phyloP scores from a whole-genome alignment of 1,140 invertebrate genomes.

The Zaprionus capensis region DNA sequence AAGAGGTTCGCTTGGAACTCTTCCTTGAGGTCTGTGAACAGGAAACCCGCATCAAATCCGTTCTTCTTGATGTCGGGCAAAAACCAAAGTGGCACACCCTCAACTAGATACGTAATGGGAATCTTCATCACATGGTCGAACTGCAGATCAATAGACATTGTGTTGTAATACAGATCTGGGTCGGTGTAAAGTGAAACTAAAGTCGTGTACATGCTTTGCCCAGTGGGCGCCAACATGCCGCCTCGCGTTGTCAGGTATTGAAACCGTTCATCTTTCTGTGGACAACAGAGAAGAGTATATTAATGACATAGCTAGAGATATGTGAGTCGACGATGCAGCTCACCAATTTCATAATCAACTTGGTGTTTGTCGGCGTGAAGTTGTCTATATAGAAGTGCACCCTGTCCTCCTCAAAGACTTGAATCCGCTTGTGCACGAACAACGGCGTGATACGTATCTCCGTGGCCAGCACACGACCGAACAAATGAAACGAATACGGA shows the following conservation, averaged over 20 bases:
- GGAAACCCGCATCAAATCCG: slow-evolving; percentile 57
- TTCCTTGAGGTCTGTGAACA: slow-evolving; percentile 59
- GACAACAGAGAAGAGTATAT: neutral
- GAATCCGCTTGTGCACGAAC: slow-evolving; percentile 40
- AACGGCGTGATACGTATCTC: slow-evolving; percentile 51
- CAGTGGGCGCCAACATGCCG: slow-evolving; percentile 48
- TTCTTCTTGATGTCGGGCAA: slow-evolving; percentile 56
- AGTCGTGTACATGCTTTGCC: slow-evolving; percentile 73
- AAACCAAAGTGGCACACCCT: slow-evolving; percentile 71
- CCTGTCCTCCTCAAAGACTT: slow-evolving; percentile 49
- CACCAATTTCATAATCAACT: slow-evolving; percentile 63
- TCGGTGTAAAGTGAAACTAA: slow-evolving; percentile 60
- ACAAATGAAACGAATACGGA: slow-evolving; percentile 62
- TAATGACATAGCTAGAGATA: neutral
- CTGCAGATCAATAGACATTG: slow-evolving; percentile 57
- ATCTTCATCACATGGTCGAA: slow-evolving; percentile 64
- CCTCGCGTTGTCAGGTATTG: slow-evolving; percentile 59
- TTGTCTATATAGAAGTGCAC: slow-evolving; percentile 75
- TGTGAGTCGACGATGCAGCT: slow-evolving; percentile 7
- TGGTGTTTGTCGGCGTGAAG: slow-evolving; percentile 63
- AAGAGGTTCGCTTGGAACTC: slow-evolving; percentile 48
- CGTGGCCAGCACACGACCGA: slow-evolving; percentile 55
- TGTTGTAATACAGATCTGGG: slow-evolving; percentile 72
- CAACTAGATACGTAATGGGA: slow-evolving; percentile 64
- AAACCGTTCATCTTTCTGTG: slow-evolving; percentile 44